These are phyloP conservation scores for Pristionchus fissidentatus DNA, from an alignment of 2,888 invertebrate species.

Conservation along the genomic window DNA sequence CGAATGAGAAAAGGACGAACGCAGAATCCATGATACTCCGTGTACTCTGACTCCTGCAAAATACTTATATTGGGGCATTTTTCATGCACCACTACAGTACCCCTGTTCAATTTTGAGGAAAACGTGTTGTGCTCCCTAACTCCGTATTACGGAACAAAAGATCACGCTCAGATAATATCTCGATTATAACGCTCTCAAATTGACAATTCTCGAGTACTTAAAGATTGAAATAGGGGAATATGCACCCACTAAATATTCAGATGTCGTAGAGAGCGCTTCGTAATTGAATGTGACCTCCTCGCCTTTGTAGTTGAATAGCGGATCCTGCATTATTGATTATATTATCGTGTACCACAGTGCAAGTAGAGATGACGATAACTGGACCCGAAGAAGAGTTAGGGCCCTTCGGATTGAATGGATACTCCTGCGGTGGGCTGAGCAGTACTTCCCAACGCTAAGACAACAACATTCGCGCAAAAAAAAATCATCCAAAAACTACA, in stretches of 20 bases:
- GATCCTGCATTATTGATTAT: neutral
- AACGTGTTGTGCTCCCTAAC: neutral
- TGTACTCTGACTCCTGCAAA: neutral
- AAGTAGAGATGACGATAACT: too few species aligned
- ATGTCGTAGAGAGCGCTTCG: neutral
- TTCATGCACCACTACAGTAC: too few species aligned
- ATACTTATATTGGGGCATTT: neutral
- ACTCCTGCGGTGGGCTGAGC: too few species aligned
- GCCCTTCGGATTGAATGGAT: too few species aligned
- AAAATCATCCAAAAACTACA: neutral
- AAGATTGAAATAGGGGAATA: neutral
- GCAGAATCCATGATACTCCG: slow-evolving; percentile 25
- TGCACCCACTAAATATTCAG: neutral
- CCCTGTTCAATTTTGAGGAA: neutral
- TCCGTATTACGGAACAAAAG: too few species aligned
- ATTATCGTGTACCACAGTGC: too few species aligned
- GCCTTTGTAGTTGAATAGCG: slow-evolving; percentile 8
- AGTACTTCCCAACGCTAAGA: too few species aligned
- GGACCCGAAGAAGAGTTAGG: too few species aligned
- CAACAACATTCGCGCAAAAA: neutral
- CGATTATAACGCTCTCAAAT: neutral
- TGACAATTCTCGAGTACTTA: neutral
- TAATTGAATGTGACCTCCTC: slow-evolving; percentile 26
- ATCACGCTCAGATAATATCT: neutral
- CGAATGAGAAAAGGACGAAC: slow-evolving; percentile 26